phyloP scores from a whole-genome alignment of 1,140 invertebrate genomes.

The Drosophila ogumai region DNA sequence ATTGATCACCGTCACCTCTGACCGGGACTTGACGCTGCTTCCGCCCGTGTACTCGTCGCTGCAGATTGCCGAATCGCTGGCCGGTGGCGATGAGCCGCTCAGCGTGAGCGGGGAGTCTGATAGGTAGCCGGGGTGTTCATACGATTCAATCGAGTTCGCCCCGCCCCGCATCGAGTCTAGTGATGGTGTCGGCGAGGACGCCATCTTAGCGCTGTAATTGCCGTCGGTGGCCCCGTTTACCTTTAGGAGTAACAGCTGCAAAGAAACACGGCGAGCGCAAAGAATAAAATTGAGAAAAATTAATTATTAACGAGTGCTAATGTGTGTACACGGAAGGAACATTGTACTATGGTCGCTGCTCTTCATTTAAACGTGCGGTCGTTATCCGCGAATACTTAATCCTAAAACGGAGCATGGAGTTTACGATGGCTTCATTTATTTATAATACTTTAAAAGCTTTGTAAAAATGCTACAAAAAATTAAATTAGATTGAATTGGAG shows the following conservation, averaged over 20 bases:
- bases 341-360: neutral
- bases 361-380: slow-evolving; percentile 15
- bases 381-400: neutral
- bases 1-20: slow-evolving; percentile 69
- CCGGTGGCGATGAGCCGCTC: slow-evolving; percentile 92
- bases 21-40: slow-evolving; percentile 60
- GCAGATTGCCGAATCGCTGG: slow-evolving; percentile 92
- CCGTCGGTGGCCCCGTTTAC: slow-evolving; percentile 52
- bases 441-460: slow-evolving; percentile 5
- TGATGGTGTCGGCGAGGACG: slow-evolving; percentile 93
- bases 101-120: slow-evolving; percentile 91
- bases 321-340: slow-evolving; percentile 1
- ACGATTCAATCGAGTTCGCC: slow-evolving; percentile 94
- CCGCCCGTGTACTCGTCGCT: slow-evolving; percentile 86
- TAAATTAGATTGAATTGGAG: neutral
- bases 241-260: slow-evolving; percentile 57
- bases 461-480: neutral
- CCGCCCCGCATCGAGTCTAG: slow-evolving; percentile 95
- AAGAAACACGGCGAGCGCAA: neutral
- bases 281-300: slow-evolving; percentile 8
- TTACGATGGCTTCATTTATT: slow-evolving; percentile 10
- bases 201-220: slow-evolving; percentile 65
- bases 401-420: neutral
- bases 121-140: slow-evolving; percentile 87
- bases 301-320: slow-evolving; percentile 22